Conservation (phyloP, 2,888 invertebrate species). For the Eupsilia transversa region DNA sequence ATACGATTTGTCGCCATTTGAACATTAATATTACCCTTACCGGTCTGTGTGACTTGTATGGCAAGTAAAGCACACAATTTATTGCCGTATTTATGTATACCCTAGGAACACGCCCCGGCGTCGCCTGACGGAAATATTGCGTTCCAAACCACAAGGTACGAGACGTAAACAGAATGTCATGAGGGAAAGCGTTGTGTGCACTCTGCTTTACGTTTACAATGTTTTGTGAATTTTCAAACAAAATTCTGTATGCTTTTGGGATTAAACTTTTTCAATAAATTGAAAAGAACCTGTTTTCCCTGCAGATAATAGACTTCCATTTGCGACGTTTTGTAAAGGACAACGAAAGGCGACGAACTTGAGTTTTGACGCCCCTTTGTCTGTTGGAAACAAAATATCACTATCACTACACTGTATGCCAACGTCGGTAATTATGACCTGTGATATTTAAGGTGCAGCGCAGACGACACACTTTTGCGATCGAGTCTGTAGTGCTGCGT, state of each 20-base stretch:
- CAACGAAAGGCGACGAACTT: background rate
- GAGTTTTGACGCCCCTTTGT: constrained; percentile 19
- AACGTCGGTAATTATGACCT: background rate
- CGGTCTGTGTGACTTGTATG: constrained; percentile 40
- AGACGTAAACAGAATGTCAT: constrained; percentile 46
- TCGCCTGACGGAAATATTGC: constrained; percentile 50
- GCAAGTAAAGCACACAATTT: constrained; percentile 56
- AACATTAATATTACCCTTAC: constrained; percentile 54
- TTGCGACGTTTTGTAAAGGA: background rate
- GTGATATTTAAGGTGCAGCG: no score
- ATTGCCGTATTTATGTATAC: constrained; percentile 55
- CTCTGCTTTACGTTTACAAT: constrained; percentile 31
- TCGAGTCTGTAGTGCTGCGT: no score
- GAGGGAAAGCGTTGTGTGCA: constrained; percentile 8
- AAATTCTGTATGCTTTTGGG: constrained; percentile 20
- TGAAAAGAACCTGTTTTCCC: constrained; percentile 38
- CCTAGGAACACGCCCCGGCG: constrained; percentile 40
- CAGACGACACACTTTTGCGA: no score
- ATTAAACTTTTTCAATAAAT: constrained; percentile 41
- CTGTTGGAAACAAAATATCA: background rate
- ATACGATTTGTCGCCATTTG: constrained; percentile 48
- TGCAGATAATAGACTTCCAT: constrained; percentile 4
- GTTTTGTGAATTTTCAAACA: constrained; percentile 34
- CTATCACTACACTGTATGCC: background rate
- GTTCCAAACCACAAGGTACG: constrained; percentile 39